A percentile compares a stretch with the other conserved stretches of the same genome.
These are phyloP conservation scores for Microcaecilia unicolor DNA, from an alignment of 2,797 vertebrate species.

Conservation along the genomic window DNA sequence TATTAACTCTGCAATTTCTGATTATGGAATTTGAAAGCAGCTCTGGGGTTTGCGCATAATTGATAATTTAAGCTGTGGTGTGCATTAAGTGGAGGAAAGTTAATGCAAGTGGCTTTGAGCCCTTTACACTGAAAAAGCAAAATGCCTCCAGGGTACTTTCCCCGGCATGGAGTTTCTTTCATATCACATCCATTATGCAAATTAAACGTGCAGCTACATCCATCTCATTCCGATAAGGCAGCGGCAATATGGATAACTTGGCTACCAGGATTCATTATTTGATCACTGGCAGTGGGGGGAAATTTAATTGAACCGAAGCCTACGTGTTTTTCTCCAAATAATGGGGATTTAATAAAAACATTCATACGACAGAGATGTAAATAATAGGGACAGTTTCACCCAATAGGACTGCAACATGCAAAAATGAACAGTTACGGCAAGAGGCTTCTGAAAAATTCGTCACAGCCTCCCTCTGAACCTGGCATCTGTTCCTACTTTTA, in stretches of 20 bases:
- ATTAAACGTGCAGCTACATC: constrained; percentile 24
- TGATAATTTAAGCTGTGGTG: constrained; percentile 4
- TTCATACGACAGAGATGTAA: no score
- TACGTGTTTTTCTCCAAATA: no score
- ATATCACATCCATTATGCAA: constrained; percentile 31
- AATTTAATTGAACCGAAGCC: no score
- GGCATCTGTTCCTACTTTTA: no score
- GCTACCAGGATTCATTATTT: background rate
- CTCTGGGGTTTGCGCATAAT: constrained; percentile 17
- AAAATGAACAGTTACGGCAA: no score
- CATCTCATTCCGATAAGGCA: background rate
- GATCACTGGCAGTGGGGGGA: background rate
- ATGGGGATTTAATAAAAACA: no score
- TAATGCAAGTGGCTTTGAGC: constrained; percentile 20
- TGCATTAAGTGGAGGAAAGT: constrained; percentile 3
- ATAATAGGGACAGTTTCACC: no score
- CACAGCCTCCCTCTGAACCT: no score
- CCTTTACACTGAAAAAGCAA: constrained; percentile 14
- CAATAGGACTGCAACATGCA: no score
- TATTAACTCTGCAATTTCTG: background rate
- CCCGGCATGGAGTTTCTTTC: constrained; percentile 11
- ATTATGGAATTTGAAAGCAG: background rate
- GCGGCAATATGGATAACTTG: constrained; percentile 1
- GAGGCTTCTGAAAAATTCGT: no score
- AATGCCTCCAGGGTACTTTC: constrained; percentile 5